These are phyloP conservation scores for Leptura quadrifasciata DNA, from an alignment of 2,888 invertebrate species.

Conservation along the genomic window DNA sequence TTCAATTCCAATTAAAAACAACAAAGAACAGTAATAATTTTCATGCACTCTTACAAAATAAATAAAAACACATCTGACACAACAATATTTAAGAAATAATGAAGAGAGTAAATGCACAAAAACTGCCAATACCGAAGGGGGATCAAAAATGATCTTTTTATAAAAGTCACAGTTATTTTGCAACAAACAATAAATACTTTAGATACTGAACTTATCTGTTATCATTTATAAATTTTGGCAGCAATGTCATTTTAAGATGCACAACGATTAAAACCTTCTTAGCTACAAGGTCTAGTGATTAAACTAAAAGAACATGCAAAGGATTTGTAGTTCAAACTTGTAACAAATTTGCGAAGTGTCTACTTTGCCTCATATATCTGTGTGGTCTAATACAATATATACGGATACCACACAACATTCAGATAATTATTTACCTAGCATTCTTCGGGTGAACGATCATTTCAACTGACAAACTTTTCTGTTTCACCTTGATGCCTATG, in stretches of 20 bases:
- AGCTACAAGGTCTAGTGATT: too few species aligned
- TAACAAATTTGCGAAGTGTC: neutral
- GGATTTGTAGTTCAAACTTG: neutral
- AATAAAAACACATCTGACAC: too few species aligned
- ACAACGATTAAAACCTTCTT: too few species aligned
- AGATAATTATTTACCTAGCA: too few species aligned
- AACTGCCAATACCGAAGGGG: neutral
- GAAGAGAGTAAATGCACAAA: neutral
- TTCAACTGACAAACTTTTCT: too few species aligned
- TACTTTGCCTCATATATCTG: too few species aligned
- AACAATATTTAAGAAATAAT: neutral
- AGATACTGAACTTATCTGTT: neutral
- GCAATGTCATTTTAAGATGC: neutral
- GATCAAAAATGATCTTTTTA: neutral
- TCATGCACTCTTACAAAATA: neutral
- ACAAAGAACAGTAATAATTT: neutral
- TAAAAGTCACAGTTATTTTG: too few species aligned
- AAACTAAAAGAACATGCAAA: too few species aligned
- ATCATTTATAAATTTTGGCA: neutral
- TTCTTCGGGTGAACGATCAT: too few species aligned
- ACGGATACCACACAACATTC: too few species aligned
- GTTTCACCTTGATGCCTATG: too few species aligned
- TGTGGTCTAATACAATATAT: too few species aligned
- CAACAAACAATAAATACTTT: neutral
- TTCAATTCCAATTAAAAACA: neutral